Evolutionary conservation across 2,797 vertebrate genomes (phyloP).

Genomic region (Lepus oiostolus): DNA sequence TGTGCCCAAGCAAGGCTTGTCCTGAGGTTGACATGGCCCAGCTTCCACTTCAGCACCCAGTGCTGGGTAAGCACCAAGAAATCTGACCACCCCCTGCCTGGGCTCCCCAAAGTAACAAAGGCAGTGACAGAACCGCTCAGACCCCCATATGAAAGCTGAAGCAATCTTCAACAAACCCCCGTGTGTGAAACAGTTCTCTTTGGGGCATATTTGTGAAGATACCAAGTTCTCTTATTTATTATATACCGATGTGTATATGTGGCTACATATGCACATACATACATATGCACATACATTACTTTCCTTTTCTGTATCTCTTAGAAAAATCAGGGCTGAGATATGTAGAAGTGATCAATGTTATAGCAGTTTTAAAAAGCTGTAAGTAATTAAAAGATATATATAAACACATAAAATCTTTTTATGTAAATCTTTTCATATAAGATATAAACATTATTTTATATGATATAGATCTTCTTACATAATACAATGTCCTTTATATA

Average conservation of each 20-base stretch:
- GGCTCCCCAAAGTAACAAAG: slow-evolving; percentile 83
- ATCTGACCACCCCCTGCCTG: neutral
- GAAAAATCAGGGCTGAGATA: slow-evolving; percentile 72
- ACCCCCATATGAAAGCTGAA: slow-evolving; percentile 77
- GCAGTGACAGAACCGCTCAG: slow-evolving; percentile 80
- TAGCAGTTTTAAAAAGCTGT: neutral
- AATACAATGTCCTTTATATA: neutral
- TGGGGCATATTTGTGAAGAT: slow-evolving; percentile 68
- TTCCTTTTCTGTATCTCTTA: slow-evolving; percentile 71
- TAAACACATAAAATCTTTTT: neutral
- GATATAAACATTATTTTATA: neutral
- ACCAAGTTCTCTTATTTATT: slow-evolving; percentile 77
- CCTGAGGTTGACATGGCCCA: neutral
- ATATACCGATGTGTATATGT: neutral
- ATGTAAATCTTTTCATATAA: neutral
- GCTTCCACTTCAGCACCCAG: neutral
- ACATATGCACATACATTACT: neutral
- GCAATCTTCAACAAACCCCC: slow-evolving; percentile 62
- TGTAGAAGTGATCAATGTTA: rapidly evolving
- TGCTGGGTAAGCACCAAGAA: neutral
- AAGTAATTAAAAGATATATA: neutral
- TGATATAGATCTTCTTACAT: neutral
- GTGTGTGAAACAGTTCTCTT: slow-evolving; percentile 83
- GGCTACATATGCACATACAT: neutral
- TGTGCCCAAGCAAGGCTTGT: neutral